A percentile compares a stretch with the other conserved stretches of the same genome.
Evolutionary conservation across 2,888 invertebrate genomes (phyloP).

Genomic region (Tipula confusa): DNA sequence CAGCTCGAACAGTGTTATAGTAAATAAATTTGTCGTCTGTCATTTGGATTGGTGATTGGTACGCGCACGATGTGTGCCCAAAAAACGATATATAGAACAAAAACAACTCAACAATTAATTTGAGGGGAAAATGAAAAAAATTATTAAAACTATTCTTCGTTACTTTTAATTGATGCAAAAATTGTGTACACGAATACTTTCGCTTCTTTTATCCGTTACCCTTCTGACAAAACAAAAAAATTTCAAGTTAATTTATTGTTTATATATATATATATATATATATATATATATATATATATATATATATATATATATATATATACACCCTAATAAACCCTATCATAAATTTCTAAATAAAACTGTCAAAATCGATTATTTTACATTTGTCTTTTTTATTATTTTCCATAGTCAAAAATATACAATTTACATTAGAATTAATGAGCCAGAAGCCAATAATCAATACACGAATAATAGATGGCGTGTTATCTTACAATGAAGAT

Average conservation of each 20-base stretch:
- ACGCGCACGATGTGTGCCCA: neutral
- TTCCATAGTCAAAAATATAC: neutral
- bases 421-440: neutral
- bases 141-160: too few species aligned
- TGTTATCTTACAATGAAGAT: neutral
- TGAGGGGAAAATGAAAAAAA: neutral
- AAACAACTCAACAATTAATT: neutral
- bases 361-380: neutral
- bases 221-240: neutral
- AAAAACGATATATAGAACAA: neutral
- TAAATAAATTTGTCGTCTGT: slow-evolving; percentile 1
- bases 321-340: slow-evolving; percentile 13
- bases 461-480: neutral
- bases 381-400: neutral
- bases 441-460: neutral
- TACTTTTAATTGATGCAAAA: neutral
- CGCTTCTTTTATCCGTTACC: too few species aligned
- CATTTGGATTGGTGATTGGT: neutral
- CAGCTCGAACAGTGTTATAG: neutral
- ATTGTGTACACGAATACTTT: too few species aligned
- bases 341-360: neutral
- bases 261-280: too few species aligned
- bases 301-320: neutral
- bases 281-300: too few species aligned
- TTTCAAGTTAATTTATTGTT: too few species aligned